These are phyloP conservation scores for Narcine bancroftii DNA, from an alignment of 2,113 vertebrate genomes.

Conservation along the genomic window DNA sequence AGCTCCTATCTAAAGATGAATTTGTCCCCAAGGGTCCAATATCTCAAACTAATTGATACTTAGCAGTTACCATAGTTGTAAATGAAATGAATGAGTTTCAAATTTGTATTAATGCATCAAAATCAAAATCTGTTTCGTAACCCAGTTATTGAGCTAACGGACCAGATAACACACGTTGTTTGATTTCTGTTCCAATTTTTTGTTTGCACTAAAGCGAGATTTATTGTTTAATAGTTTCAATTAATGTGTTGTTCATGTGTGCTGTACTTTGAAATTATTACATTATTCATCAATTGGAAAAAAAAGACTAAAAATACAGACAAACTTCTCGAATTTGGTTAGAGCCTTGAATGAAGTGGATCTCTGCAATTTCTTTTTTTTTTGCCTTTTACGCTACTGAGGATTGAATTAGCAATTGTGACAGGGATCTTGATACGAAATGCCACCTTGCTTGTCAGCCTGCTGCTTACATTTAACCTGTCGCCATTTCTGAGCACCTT, in stretches of 20 bases:
- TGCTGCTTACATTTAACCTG: background rate
- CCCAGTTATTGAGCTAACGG: background rate
- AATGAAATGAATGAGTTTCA: background rate
- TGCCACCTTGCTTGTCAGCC: background rate
- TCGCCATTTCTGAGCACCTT: background rate
- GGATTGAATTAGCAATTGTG: background rate
- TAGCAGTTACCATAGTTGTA: background rate
- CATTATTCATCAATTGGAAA: background rate
- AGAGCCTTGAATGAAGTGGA: background rate
- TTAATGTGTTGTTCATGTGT: background rate
- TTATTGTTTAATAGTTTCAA: background rate
- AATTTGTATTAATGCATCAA: background rate
- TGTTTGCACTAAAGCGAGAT: background rate
- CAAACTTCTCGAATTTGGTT: background rate
- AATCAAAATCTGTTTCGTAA: background rate
- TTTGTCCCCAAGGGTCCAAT: too few species aligned
- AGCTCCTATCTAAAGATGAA: too few species aligned
- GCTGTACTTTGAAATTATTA: background rate
- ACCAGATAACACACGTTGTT: background rate
- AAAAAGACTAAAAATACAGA: background rate
- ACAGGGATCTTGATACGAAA: too few species aligned
- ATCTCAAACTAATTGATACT: background rate
- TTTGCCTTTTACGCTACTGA: background rate
- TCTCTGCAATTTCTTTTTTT: background rate
- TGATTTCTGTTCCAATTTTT: background rate